phyloP scores from a whole-genome alignment of 1,140 invertebrate genomes.

The Orius insidiosus region DNA sequence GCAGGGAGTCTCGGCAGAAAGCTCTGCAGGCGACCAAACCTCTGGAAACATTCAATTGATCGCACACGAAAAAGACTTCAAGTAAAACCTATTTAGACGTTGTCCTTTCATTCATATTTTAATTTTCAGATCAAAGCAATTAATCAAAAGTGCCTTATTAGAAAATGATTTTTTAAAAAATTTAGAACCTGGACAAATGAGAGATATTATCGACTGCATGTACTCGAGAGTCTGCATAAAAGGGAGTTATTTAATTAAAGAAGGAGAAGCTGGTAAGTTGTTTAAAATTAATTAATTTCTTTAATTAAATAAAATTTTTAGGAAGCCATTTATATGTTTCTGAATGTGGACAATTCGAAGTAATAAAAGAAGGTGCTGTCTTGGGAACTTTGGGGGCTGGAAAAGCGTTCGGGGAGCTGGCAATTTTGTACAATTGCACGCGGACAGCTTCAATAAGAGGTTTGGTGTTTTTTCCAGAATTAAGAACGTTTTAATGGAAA shows the following conservation, averaged over 20 bases:
- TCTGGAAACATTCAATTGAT: constrained; percentile 30
- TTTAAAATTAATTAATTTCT: too few species aligned
- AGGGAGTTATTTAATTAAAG: constrained; percentile 65
- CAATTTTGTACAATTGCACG: constrained; percentile 77
- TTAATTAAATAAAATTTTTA: constrained; percentile 17
- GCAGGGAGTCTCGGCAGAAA: constrained; percentile 57
- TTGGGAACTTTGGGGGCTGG: constrained; percentile 65
- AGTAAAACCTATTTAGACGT: constrained; percentile 25
- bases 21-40: constrained; percentile 30
- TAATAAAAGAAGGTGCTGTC: constrained; percentile 59
- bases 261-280: constrained; percentile 54
- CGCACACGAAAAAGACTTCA: constrained; percentile 44
- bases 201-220: constrained; percentile 82
- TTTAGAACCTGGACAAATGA: constrained; percentile 62
- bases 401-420: constrained; percentile 83
- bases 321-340: constrained; percentile 65
- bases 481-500: too few species aligned
- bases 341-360: constrained; percentile 68
- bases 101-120: constrained; percentile 1
- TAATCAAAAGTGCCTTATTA: constrained; percentile 55
- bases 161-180: constrained; percentile 88
- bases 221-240: constrained; percentile 56
- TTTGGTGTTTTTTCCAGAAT: too few species aligned
- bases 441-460: constrained; percentile 62
- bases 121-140: constrained; percentile 37